Base-by-base conservation (phyloP, 2,113 vertebrate genomes). In the Pardalotus punctatus region DNA sequence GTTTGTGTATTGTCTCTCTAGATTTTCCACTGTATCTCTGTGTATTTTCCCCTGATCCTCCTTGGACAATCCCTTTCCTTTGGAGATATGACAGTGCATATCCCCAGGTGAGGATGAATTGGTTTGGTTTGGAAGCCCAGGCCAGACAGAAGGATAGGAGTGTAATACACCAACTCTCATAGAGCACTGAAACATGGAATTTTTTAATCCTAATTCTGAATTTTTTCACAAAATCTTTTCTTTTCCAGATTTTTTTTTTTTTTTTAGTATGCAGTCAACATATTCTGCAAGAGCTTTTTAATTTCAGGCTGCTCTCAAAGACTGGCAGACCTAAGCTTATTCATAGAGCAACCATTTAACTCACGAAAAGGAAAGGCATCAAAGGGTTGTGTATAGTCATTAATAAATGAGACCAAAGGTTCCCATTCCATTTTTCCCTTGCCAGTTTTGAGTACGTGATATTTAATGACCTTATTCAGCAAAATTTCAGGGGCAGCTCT, bases 401-500 rank as follows among this genome's bases (percentile, higher is more conserved):
- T 84, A 95, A 92, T 56, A 90, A 87, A 93, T 47, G 79, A 88
- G 85, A 60, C 69, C 58, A 43, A 53, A 81, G 62, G 82, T 60
- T 81, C 42, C 40, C 48, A 51, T 86, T 93, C 23, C 43, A 61
- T 72, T 93, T 92, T 79, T 81, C 65, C 69, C 50, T 71, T 79
- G 45, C 65, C 43, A 74, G 53, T 93, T 96, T 83, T 56, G 56
- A 88, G 60, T 48, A 88, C 23, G 17, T 35, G 72, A 42, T 86
- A 84, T 84, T 92, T 95, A 88, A 84, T 80, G 40, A 73, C 79
- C 58, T 93, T 61, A 66, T 77, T 87, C 74, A 81, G 72, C 72
- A 94, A 86, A 84, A 70, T 17, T 47, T 74, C 77, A 73, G 84
- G 89, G 84, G 67, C 53, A 94, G 82, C 86, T 88, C 67, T 93